Evolutionary conservation across 2,797 vertebrate genomes (phyloP), one percentile per base, ranked within the genome.

Genomic region (Podargus strigoides): DNA sequence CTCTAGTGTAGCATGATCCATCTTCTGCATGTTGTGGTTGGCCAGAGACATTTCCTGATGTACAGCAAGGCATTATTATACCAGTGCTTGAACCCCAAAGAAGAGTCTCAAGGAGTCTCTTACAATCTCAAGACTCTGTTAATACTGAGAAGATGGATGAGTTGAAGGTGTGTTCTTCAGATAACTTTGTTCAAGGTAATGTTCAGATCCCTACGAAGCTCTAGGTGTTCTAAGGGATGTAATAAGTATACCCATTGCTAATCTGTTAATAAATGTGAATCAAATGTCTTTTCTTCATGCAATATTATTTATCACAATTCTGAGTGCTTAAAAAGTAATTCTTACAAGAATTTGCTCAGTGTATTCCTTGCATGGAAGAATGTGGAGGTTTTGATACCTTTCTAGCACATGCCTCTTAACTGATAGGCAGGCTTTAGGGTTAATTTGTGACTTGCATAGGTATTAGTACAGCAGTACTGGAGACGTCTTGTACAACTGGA

Each of bases 401-500:
- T 95, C 49, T 94, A 76, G 73, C 83, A 66, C 42, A 37, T 90
- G 89, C 14, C 81, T 91, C 89, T 69, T 90, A 87, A 89, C 84
- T 39, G 72, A 52, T 87, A 85, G 72, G 37, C 92, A 89, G 89
- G 7, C 53, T 90, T 59, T 78, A 73, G 56, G 80, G 62, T 87
- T 92, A 89, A 75, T 46, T 95, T 76, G 89, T 95, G 93, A 95
- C 93, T 94, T 95, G 58, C 63, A 47, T 96, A 85, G 37, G 53
- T 88, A 46, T 17, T 92, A 93, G 75, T 91, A 81, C 46, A 93
- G 87, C 70, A 73, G 24, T 34, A 21, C 14, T 36, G 10, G 36
- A 67, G 21, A 3, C 6, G 1, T 12, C 0, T 49, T 66, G 42
- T 52, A 39, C 27, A 28, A 36, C 8, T 53, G 67, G 11, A n/a